Evolutionary conservation across 2,888 invertebrate species (phyloP), one percentile per base, ranked within the genome.

Genomic region (Spatulosminthurus flaviceps): DNA sequence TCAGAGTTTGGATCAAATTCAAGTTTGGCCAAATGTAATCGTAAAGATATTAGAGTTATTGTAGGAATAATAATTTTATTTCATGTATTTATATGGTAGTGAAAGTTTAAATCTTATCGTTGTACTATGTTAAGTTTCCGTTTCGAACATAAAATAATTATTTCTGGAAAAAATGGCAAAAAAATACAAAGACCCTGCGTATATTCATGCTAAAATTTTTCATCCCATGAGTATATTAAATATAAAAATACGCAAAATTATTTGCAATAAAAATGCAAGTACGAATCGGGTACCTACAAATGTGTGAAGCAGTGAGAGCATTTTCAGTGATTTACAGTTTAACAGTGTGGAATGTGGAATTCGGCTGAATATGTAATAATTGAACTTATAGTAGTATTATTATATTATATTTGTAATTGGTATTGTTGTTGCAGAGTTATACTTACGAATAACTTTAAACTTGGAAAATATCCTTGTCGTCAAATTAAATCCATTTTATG

Each of bases 71-170:
- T 51, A 7, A 51, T 51, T 51, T 51, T 13, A 51, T 51, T 51
- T 51, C n/a, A 51, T 51, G 1, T 51, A 51, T 51, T 19, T n/a
- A n/a, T 51, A 51, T 51, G 16, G n/a, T 51, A 51, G 16, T 51
- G 1, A 2, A 4, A 51, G 16, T 51, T 2, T 51, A 51, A n/a
- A 51, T 11, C 51, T 51, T 51, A 51, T 19, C 51, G 51, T 51
- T 51, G n/a, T 51, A 51, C 51, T 51, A 51, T 51, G 16, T 51
- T 51, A 19, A 11, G 51, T 51, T 51, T 51, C 51, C n/a, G 51
- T 51, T 51, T 51, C 34, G n/a, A 51, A 16, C 51, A 51, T 19
- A 51, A 9, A 11, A 51, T 51, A 19, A 51, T 51, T 19, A 19
- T 2, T 41, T 41, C 7, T 41, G 13, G 7, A 13, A 41, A 41